Evolutionary conservation across 2,888 invertebrate species (phyloP), one percentile per base, ranked within the genome.

Genomic region (Isotomurus palustris): DNA sequence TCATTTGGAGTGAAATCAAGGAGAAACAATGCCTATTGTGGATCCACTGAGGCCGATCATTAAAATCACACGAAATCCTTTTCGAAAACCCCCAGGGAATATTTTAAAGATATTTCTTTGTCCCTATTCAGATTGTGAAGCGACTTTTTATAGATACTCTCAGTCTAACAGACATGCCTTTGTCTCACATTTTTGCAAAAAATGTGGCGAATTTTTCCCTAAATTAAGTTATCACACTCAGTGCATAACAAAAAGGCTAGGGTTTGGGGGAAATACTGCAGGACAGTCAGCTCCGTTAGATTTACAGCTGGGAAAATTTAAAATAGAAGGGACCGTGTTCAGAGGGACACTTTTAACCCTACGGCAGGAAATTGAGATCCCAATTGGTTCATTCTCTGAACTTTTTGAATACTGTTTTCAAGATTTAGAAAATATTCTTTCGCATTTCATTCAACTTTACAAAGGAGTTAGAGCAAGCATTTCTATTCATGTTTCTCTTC

Each of bases 391-490:
- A 12, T 49, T 49, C 21, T 21, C 19, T 19, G 35, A 49, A 5
- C 21, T 19, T 6, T 49, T 32, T 21, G 49, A 49, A 22, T 49
- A 49, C 21, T 19, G 29, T n/a, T 49, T 21, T n/a, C 19, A 21
- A 29, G 35, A 35, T 19, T 10, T 47, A 8, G 28, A 47, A 24
- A 27, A 5, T 4, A 4, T 47, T 12, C 12, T 47, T 27, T n/a
- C 6, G 3, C 47, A 47, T 27, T n/a, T 47, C 12, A 14, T 47
- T 17, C n/a, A 6, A 8, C 28, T 17, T 8, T 29, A 28, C 19
- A 47, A 24, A 47, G 47, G 47, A 5, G 28, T 47, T 12, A 47
- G 28, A 24, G 24, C 28, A 8, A 27, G 28, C 17, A 47, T 47
- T n/a, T 27, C 14, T n/a, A 27, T 47, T 8, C 4, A 5, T 3